These are phyloP conservation scores for Eulemur albifrons DNA, from an alignment of 2,797 vertebrate genomes.

Conservation along the genomic window DNA sequence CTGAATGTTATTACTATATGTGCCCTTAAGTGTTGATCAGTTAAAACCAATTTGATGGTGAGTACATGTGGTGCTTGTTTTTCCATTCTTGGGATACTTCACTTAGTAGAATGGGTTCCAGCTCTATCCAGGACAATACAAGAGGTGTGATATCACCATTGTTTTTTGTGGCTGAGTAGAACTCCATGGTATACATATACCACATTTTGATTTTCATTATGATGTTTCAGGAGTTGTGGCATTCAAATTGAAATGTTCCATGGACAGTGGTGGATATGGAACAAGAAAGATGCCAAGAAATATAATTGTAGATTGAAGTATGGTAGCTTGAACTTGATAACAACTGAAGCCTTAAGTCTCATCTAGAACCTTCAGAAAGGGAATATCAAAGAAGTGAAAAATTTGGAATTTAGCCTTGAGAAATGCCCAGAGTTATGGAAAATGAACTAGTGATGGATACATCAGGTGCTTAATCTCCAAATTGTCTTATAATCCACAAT, in stretches of 20 bases:
- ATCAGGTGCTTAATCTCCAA: background rate
- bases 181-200: too few relatives aligned
- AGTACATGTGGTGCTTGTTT: too few relatives aligned
- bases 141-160: too few relatives aligned
- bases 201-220: background rate
- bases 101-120: too few relatives aligned
- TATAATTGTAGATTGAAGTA: background rate
- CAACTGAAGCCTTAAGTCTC: background rate
- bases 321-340: background rate
- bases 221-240: background rate
- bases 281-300: background rate
- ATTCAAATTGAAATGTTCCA: background rate
- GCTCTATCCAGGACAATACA: too few relatives aligned
- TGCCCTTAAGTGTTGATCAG: too few relatives aligned
- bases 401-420: background rate
- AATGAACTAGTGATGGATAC: background rate
- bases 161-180: too few relatives aligned
- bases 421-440: background rate
- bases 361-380: constrained; percentile 16
- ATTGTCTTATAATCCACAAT: background rate
- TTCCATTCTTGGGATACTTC: too few relatives aligned
- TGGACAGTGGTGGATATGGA: background rate
- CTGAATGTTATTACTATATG: too few relatives aligned
- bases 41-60: too few relatives aligned
- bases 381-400: background rate